A percentile compares a stretch with the other conserved stretches of the same genome.
Evolutionary conservation across 2,113 vertebrate species (phyloP).

Genomic region (Neotoma lepida): DNA sequence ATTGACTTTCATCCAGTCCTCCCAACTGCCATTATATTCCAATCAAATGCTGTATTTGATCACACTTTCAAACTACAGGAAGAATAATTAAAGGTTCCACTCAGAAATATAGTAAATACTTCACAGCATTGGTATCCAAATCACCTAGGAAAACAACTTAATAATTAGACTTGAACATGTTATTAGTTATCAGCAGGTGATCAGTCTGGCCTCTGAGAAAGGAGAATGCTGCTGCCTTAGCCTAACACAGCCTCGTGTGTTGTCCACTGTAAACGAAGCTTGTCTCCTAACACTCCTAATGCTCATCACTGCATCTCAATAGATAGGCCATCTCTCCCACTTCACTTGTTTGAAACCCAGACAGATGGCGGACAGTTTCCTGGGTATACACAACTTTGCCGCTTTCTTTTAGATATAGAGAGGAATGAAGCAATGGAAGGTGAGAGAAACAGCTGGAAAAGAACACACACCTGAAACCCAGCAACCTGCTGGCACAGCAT

Average conservation of each 20-base stretch:
- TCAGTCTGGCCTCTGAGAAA: conserved; percentile 28
- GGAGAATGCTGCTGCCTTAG: conserved; percentile 62
- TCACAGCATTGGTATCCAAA: conserved; percentile 57
- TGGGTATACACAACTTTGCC: background rate
- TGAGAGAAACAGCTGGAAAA: background rate
- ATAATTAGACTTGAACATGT: conserved; percentile 49
- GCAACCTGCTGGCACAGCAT: background rate
- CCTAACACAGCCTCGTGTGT: conserved; percentile 42
- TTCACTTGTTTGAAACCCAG: conserved; percentile 47
- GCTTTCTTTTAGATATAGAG: background rate
- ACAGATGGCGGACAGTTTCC: conserved; percentile 60
- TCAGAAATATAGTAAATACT: conserved; percentile 61
- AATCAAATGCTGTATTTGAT: conserved; percentile 34
- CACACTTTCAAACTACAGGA: conserved; percentile 67
- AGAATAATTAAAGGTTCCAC: conserved; percentile 81
- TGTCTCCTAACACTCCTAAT: conserved; percentile 78
- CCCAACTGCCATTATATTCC: conserved; percentile 40
- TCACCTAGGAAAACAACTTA: conserved; percentile 63
- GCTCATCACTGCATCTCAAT: conserved; percentile 74
- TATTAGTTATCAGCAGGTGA: conserved; percentile 68
- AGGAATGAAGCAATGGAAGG: background rate
- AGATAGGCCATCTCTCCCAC: conserved; percentile 14
- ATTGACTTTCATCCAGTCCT: conserved; percentile 58
- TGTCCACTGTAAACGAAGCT: conserved; percentile 59
- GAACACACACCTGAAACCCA: background rate